phyloP scores from a whole-genome alignment of 2,797 vertebrate species.

The Diplodus sargus region DNA sequence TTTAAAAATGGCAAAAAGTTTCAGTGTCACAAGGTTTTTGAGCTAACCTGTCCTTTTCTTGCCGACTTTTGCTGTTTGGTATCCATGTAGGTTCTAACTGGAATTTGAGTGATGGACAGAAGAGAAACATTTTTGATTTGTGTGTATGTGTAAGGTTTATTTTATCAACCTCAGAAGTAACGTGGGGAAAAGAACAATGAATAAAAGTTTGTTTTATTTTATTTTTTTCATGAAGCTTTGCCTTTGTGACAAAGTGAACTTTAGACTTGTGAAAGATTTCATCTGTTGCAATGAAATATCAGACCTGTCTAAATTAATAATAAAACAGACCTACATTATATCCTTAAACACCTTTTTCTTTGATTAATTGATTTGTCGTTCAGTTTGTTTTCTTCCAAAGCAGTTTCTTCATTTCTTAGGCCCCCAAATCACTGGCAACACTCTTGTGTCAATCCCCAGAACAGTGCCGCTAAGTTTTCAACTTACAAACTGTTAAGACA shows the following conservation, averaged over 20 bases:
- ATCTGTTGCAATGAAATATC: slow-evolving; percentile 77
- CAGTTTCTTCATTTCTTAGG: slow-evolving; percentile 26
- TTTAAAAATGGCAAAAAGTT: slow-evolving; percentile 64
- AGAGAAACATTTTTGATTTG: slow-evolving; percentile 55
- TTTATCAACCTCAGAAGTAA: slow-evolving; percentile 69
- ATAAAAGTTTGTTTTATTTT: slow-evolving; percentile 57
- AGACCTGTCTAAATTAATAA: slow-evolving; percentile 79
- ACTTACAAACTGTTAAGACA: slow-evolving; percentile 40
- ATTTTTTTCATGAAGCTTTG: slow-evolving; percentile 65
- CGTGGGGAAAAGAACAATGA: slow-evolving; percentile 46
- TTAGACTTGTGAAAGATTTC: slow-evolving; percentile 76
- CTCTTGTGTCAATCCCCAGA: slow-evolving; percentile 21
- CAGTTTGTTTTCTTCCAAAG: slow-evolving; percentile 37
- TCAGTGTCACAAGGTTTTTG: slow-evolving; percentile 63
- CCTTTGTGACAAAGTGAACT: slow-evolving; percentile 73
- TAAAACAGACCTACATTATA: slow-evolving; percentile 81
- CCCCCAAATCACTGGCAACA: slow-evolving; percentile 24
- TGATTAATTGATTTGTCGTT: slow-evolving; percentile 55
- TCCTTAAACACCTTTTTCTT: slow-evolving; percentile 64
- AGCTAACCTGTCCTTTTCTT: slow-evolving; percentile 69
- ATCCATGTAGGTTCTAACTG: slow-evolving; percentile 80
- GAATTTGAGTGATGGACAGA: slow-evolving; percentile 75
- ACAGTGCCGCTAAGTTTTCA: slow-evolving; percentile 55
- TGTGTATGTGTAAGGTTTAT: slow-evolving; percentile 75
- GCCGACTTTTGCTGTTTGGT: slow-evolving; percentile 72